These are phyloP conservation scores for Julus scanicus DNA, from an alignment of 2,888 invertebrate genomes.

Conservation along the genomic window DNA sequence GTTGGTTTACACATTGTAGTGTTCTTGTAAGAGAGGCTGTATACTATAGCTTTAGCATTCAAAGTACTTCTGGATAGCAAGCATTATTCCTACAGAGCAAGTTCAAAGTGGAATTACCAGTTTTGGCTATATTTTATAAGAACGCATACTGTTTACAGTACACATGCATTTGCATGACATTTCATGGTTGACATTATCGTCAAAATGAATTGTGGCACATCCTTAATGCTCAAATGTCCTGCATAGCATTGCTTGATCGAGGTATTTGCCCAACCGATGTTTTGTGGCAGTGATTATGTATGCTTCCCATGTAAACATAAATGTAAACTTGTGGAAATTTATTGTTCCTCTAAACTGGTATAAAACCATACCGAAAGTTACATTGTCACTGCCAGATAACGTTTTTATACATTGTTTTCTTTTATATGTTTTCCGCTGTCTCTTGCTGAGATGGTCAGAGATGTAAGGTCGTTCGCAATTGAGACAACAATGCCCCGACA, in stretches of 20 bases:
- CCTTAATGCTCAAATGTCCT: background rate
- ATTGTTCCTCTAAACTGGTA: background rate
- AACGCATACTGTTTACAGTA: background rate
- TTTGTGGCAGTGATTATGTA: background rate
- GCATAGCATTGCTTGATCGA: background rate
- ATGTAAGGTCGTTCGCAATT: background rate
- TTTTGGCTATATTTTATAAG: background rate
- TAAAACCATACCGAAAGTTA: background rate
- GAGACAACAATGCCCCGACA: background rate
- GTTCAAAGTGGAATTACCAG: background rate
- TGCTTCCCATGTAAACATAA: background rate
- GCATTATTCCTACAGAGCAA: background rate
- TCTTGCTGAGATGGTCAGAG: background rate
- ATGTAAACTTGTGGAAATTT: background rate
- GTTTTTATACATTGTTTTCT: conserved; percentile 15
- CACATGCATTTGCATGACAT: background rate
- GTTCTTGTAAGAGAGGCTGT: too few relatives aligned
- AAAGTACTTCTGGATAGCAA: background rate
- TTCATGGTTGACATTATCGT: background rate
- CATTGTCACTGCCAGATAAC: background rate
- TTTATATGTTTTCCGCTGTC: background rate
- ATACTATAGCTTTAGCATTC: too few relatives aligned
- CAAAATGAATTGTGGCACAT: background rate
- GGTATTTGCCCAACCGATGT: background rate
- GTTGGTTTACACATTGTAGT: too few relatives aligned